A percentile compares a stretch with the other conserved stretches of the same genome.
Conservation (phyloP, 2,888 invertebrate genomes). For the Endotricha flammealis region DNA sequence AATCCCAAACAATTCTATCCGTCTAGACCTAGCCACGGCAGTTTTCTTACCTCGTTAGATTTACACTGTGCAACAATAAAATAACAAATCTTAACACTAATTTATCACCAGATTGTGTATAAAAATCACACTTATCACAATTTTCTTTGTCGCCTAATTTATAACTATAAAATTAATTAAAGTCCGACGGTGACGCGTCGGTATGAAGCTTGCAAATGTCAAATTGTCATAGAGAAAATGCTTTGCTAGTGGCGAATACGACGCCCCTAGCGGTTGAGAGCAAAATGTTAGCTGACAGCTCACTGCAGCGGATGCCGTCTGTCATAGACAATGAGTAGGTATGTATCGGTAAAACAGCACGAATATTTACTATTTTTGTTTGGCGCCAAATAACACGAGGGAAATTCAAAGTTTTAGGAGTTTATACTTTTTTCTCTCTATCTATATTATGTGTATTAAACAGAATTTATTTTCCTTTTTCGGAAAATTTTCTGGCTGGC, state of each 20-base stretch:
- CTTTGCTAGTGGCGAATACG: no score
- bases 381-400: no score
- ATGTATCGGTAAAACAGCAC: constrained; percentile 5
- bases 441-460: no score
- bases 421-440: no score
- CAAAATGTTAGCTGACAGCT: no score
- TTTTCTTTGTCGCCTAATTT: constrained; percentile 61
- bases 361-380: no score
- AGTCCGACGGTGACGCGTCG: constrained; percentile 74
- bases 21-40: constrained; percentile 36
- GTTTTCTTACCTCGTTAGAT: constrained; percentile 67
- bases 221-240: constrained; percentile 25
- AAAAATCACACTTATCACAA: constrained; percentile 77
- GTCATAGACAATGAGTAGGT: no score
- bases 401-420: no score
- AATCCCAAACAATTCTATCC: constrained; percentile 74
- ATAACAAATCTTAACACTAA: constrained; percentile 75
- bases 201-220: constrained; percentile 58
- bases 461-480: no score
- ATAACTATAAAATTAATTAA: constrained; percentile 70
- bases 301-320: no score
- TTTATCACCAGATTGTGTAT: constrained; percentile 74
- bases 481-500: no score
- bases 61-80: constrained; percentile 65
- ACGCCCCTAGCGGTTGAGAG: constrained; percentile 40